Evolutionary conservation across 2,113 vertebrate species (phyloP).

Genomic region (Fulmarus glacialis): DNA sequence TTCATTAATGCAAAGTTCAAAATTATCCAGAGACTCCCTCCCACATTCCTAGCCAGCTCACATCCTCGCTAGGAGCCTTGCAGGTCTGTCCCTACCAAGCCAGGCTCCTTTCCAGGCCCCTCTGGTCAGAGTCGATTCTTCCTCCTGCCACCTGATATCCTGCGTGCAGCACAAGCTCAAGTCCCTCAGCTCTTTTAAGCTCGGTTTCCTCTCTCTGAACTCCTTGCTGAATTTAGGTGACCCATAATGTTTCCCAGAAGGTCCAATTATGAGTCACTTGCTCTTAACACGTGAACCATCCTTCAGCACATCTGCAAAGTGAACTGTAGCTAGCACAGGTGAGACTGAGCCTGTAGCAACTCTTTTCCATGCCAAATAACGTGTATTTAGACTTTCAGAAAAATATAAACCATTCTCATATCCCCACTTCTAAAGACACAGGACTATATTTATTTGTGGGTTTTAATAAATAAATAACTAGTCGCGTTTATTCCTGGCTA

Average conservation of each 20-base stretch:
- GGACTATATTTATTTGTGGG: not conserved
- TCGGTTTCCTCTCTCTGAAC: not conserved
- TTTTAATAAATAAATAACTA: not conserved
- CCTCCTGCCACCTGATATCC: slow-evolving; percentile 30
- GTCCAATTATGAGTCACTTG: slow-evolving; percentile 28
- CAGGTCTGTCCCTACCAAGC: not conserved
- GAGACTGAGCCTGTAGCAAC: not conserved
- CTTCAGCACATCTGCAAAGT: slow-evolving; percentile 31
- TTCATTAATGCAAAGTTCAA: slow-evolving; percentile 27
- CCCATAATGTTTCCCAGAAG: slow-evolving; percentile 45
- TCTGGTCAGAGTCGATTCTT: not conserved
- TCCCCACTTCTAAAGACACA: not conserved
- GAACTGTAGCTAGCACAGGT: slow-evolving; percentile 14
- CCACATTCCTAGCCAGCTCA: not conserved
- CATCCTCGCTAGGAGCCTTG: not conserved
- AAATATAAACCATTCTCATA: not conserved
- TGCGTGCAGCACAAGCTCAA: not conserved
- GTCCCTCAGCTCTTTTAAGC: slow-evolving; percentile 14
- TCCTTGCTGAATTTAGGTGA: slow-evolving; percentile 38
- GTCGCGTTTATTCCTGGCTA: not conserved
- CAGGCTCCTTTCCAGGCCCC: not conserved
- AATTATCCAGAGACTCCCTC: slow-evolving; percentile 4
- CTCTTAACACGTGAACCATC: not conserved
- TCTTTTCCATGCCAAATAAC: not conserved
- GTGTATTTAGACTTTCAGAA: not conserved